Conservation (phyloP, 2,797 vertebrate genomes). For the Gobio occitaniae region DNA sequence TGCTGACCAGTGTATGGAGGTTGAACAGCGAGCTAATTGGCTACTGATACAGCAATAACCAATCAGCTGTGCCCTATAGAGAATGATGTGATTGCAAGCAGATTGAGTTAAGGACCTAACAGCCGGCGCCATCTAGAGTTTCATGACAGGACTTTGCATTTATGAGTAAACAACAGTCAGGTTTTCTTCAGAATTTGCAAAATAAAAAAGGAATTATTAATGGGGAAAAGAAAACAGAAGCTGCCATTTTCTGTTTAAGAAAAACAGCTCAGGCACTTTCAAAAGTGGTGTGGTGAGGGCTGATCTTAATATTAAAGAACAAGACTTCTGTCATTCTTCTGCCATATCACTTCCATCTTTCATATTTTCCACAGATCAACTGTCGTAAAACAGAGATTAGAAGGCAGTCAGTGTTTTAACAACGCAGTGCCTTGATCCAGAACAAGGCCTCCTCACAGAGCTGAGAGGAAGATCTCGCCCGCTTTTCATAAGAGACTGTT, state of each 20-base stretch:
- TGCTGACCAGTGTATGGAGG: neutral
- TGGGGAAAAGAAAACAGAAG: neutral
- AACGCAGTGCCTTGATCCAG: neutral
- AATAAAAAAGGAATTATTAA: neutral
- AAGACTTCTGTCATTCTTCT: conserved; percentile 19
- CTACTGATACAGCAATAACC: neutral
- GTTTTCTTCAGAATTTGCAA: neutral
- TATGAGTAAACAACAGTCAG: neutral
- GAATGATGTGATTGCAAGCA: neutral
- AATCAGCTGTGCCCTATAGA: neutral
- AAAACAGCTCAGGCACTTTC: neutral
- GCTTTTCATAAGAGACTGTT: conserved; percentile 75
- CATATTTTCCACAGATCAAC: conserved; percentile 14
- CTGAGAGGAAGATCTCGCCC: conserved; percentile 66
- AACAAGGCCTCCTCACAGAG: conserved; percentile 67
- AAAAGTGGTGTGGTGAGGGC: neutral
- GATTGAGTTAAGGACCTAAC: neutral
- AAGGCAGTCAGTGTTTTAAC: conserved; percentile 26
- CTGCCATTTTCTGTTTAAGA: neutral
- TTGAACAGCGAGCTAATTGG: neutral
- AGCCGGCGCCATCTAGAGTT: neutral
- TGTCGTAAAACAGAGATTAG: conserved; percentile 23
- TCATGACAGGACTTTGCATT: neutral
- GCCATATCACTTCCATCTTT: conserved; percentile 10
- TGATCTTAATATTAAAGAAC: conserved; percentile 19